Base-by-base conservation (phyloP, 2,888 invertebrate genomes). In the Psylliodes chrysocephalus region DNA sequence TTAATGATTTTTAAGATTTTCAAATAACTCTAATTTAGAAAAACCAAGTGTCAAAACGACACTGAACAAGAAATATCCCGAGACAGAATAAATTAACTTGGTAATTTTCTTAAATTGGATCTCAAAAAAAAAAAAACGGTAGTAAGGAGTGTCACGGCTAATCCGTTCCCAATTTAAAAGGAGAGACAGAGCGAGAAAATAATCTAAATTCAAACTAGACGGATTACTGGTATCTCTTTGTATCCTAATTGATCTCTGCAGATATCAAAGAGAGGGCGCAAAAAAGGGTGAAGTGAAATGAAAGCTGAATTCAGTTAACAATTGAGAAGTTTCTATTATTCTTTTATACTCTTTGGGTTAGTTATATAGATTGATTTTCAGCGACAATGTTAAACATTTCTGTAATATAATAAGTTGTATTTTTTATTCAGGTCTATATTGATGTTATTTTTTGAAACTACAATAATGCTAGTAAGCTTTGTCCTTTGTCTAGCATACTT, bases 201-300 rank as follows among this genome's bases (percentile, higher is more conserved):
- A 56, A 56, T 56, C 55, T 56, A 56, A 57, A 57, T 57, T 57
- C 47, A 57, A 57, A 57, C 56, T 47, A 47, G 56, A 57, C 30
- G 56, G 56, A 57, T 57, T 57, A 57, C 47, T 15, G 46, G 15
- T 22, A 35, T 46, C 46, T 35, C 56, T 38, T 55, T 54, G 14
- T 44, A 55, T 55, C 44, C 46, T 42, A 42, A 54, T 54, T 54
- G 54, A 54, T 54, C 54, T 42, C 28, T 14, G 22, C 15, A 17
- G 22, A 14, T 17, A 52, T 15, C 42, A 25, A 17, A n/a, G 25
- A 6, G 42, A 46, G 8, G 18, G 6, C 6, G 44, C 2, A 10
- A 17, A 44, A 44, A 44, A 44, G 18, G 8, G 42, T 10, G 17
- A 17, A 40, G 12, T 12, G 4, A 38, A 38, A 38, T 14, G 38